A percentile compares a stretch with the other conserved stretches of the same genome.
Conservation (phyloP, 2,888 invertebrate species). For the Pristionchus exspectatus region DNA sequence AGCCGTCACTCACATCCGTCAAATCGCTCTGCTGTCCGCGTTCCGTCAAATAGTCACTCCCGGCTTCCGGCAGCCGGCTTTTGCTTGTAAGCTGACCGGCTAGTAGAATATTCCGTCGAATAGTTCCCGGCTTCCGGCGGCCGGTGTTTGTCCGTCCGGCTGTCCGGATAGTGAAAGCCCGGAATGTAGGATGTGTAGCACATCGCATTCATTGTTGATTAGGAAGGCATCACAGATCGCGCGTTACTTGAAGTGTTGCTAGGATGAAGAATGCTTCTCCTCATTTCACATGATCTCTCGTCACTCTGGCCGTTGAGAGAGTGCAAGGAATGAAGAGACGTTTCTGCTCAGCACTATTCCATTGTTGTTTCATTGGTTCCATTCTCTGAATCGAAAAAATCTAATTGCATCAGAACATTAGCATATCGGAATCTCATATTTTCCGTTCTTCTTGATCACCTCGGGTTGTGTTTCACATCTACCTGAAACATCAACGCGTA, state of each 20-base stretch:
- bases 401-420: no score
- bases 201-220: not conserved
- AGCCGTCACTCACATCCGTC: slow-evolving; percentile 34
- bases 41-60: slow-evolving; percentile 7
- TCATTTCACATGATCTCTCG: not conserved
- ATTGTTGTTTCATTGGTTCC: not conserved
- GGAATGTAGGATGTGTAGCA: not conserved
- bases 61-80: slow-evolving; percentile 3
- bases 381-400: not conserved
- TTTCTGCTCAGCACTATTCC: no score
- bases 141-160: not conserved
- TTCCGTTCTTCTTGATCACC: not conserved
- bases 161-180: not conserved
- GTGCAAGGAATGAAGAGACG: not conserved
- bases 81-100: not conserved
- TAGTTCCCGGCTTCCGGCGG: not conserved
- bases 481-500: no score
- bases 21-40: not conserved
- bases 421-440: not conserved
- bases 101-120: not conserved
- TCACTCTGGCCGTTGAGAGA: not conserved
- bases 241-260: not conserved
- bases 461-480: not conserved
- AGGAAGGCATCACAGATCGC: not conserved
- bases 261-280: not conserved